These are phyloP conservation scores for Antedon bifida DNA, from an alignment of 35 echinoderm and acorn worm genomes.

Conservation along the genomic window DNA sequence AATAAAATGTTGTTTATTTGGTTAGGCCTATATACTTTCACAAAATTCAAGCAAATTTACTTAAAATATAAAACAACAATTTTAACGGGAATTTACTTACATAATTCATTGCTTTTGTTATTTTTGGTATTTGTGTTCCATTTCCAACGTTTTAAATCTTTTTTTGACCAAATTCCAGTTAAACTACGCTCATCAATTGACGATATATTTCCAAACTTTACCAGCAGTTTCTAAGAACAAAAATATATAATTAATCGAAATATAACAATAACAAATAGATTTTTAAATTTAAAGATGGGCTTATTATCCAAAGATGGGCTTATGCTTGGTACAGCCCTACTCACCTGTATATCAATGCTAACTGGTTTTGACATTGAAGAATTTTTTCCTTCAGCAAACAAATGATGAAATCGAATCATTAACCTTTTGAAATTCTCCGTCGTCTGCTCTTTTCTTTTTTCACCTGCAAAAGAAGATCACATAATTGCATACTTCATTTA, in stretches of 20 bases:
- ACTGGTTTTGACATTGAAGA: conserved; percentile 30
- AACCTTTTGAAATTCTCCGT: conserved; percentile 21
- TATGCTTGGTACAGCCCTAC: too few relatives aligned
- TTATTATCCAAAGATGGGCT: too few relatives aligned
- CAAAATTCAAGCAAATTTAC: too few relatives aligned
- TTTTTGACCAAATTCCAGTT: conserved; percentile 31
- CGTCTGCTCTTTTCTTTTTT: background rate
- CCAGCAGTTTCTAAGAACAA: conserved; percentile 21
- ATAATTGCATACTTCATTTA: too few relatives aligned
- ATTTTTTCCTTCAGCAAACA: conserved; percentile 41
- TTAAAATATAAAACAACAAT: too few relatives aligned
- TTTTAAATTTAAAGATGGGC: too few relatives aligned
- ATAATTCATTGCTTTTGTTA: background rate
- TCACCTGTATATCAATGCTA: conserved; percentile 27
- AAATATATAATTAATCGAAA: too few relatives aligned
- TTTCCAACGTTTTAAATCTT: conserved; percentile 32
- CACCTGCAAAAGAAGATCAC: background rate
- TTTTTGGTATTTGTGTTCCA: conserved; percentile 21
- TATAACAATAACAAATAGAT: too few relatives aligned
- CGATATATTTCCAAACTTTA: conserved; percentile 9
- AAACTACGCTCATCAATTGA: conserved; percentile 33
- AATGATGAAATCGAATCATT: conserved; percentile 40
- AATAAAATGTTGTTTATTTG: background rate
- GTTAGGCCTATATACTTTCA: too few relatives aligned
- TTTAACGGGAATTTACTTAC: background rate